phyloP scores from a whole-genome alignment of 2,113 vertebrate genomes.

The Hymenochirus boettgeri region DNA sequence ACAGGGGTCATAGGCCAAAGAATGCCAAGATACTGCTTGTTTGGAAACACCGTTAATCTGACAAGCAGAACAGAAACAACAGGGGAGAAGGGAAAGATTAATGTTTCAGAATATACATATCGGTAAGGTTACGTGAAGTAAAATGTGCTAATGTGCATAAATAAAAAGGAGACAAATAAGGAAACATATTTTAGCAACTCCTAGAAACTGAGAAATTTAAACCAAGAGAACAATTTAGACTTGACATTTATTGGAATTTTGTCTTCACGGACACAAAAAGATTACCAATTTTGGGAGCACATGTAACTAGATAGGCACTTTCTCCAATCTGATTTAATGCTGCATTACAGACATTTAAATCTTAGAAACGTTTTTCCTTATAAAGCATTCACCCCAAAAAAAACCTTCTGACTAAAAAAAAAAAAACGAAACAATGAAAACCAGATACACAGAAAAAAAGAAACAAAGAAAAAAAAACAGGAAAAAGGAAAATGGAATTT shows the following conservation, averaged over 20 bases:
- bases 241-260: not conserved
- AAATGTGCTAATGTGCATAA: not conserved
- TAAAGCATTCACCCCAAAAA: not conserved
- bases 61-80: slow-evolving; percentile 98
- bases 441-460: no score
- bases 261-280: not conserved
- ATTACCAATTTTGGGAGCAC: not conserved
- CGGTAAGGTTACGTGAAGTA: slow-evolving; percentile 61
- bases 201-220: not conserved
- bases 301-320: slow-evolving; percentile 24
- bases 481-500: no score
- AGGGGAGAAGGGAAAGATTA: slow-evolving; percentile 92
- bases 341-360: not conserved
- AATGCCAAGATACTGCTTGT: slow-evolving; percentile 97
- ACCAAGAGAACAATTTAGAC: not conserved
- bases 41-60: slow-evolving; percentile 96
- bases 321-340: slow-evolving; percentile 12
- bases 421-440: not conserved
- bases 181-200: not conserved
- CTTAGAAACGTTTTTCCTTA: not conserved
- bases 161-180: not conserved
- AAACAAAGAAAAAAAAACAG: no score
- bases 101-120: slow-evolving; percentile 93
- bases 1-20: slow-evolving; percentile 96
- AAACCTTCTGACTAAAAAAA: not conserved